Conservation (phyloP, 2,113 vertebrate species). For the Kryptolebias marmoratus region DNA sequence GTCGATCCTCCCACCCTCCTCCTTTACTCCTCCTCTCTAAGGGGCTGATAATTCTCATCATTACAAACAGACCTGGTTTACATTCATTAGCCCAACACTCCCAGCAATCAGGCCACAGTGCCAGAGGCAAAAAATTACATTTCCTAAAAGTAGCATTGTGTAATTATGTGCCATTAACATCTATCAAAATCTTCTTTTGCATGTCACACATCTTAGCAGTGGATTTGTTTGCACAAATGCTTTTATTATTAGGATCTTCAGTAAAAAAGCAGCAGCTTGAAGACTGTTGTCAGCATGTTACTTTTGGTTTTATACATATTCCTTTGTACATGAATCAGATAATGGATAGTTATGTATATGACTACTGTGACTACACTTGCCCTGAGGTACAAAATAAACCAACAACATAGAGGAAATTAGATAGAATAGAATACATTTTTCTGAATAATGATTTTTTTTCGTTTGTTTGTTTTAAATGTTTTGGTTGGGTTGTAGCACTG, state of each 20-base stretch:
- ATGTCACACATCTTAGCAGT: constrained; percentile 64
- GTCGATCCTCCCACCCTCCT: constrained; percentile 25
- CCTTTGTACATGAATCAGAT: constrained; percentile 13
- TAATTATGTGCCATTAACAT: constrained; percentile 84
- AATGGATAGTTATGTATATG: not conserved
- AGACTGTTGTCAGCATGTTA: constrained; percentile 31
- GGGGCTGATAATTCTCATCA: constrained; percentile 74
- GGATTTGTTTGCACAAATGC: constrained; percentile 66
- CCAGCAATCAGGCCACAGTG: constrained; percentile 79
- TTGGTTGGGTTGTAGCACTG: not conserved
- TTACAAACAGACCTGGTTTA: constrained; percentile 79
- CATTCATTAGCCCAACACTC: constrained; percentile 83
- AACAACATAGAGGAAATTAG: not conserved
- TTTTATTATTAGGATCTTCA: constrained; percentile 49
- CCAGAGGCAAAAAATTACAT: constrained; percentile 76
- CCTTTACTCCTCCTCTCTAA: constrained; percentile 47
- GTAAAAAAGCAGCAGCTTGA: constrained; percentile 37
- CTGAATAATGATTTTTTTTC: not conserved
- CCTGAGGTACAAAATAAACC: constrained; percentile 2
- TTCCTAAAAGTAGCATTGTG: constrained; percentile 78
- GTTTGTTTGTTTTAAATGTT: not conserved
- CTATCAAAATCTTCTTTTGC: constrained; percentile 77
- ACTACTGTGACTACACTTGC: not conserved
- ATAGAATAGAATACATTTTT: not conserved
- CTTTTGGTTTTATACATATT: constrained; percentile 14